Evolutionary conservation across 2,888 invertebrate genomes (phyloP).

Genomic region (Amitus sp.): DNA sequence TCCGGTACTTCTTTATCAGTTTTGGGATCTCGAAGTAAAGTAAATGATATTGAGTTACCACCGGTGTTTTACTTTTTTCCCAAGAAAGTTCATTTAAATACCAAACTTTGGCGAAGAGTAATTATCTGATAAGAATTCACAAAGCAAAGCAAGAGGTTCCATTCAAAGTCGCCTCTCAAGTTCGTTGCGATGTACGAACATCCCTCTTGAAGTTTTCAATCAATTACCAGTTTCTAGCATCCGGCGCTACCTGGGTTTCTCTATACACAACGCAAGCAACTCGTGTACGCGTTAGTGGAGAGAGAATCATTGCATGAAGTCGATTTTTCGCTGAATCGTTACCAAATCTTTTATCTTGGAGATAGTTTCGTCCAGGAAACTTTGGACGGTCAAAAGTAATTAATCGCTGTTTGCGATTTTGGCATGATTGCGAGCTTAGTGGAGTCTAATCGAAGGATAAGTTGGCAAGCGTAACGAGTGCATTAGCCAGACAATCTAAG

Average conservation of each 20-base stretch:
- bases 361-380: too few species aligned
- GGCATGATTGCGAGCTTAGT: background rate
- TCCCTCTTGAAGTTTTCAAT: conserved; percentile 7
- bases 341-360: too few species aligned
- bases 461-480: conserved; percentile 16
- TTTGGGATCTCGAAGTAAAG: background rate
- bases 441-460: background rate
- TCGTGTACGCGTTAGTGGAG: too few species aligned
- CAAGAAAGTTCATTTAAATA: conserved; percentile 3
- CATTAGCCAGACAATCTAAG: conserved; percentile 29
- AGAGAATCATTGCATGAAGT: too few species aligned
- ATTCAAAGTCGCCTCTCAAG: conserved; percentile 1
- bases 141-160: conserved; percentile 7
- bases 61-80: background rate
- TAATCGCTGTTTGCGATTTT: too few species aligned
- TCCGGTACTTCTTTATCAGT: background rate
- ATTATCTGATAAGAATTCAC: conserved; percentile 3
- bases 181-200: conserved; percentile 8
- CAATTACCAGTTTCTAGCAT: conserved; percentile 4
- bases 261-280: too few species aligned
- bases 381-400: too few species aligned
- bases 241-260: background rate
- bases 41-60: background rate
- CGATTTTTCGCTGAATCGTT: too few species aligned
- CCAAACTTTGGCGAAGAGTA: background rate